phyloP scores from a whole-genome alignment of 64 coral and sea anemone genomes.

The Porites australiensis region DNA sequence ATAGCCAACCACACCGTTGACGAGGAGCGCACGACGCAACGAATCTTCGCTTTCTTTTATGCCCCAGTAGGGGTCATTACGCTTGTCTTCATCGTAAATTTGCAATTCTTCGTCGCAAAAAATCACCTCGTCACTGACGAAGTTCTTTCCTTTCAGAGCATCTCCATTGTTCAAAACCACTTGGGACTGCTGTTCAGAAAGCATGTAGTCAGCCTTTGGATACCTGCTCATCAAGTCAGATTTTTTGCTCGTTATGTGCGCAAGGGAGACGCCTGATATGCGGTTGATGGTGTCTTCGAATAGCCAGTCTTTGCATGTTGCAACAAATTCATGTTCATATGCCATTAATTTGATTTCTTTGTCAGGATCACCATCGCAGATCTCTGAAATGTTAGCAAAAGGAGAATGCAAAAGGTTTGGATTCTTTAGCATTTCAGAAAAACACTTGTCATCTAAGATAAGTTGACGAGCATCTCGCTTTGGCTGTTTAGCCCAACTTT shows the following conservation, averaged over 20 bases:
- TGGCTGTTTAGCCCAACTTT: not conserved
- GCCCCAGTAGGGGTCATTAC: constrained; percentile 10
- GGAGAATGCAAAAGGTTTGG: constrained; percentile 46
- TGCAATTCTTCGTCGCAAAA: constrained; percentile 4
- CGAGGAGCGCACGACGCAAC: constrained; percentile 21
- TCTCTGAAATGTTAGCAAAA: not conserved
- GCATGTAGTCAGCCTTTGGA: constrained; percentile 1
- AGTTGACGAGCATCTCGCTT: not conserved
- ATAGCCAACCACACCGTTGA: constrained; percentile 46
- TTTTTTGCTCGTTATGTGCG: constrained; percentile 9
- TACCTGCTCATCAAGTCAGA: constrained; percentile 43
- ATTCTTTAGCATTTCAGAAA: constrained; percentile 18
- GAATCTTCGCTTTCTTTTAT: constrained; percentile 9
- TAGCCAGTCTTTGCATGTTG: not conserved
- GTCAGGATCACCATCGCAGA: constrained; percentile 4
- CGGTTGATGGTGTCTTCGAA: not conserved
- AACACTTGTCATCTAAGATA: not conserved
- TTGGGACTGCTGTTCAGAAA: constrained; percentile 48
- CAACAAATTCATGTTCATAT: constrained; percentile 26
- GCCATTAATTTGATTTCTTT: constrained; percentile 20
- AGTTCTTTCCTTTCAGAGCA: constrained; percentile 43
- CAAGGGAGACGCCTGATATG: constrained; percentile 48
- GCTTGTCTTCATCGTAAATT: not conserved
- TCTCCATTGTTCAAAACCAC: constrained; percentile 39
- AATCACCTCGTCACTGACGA: constrained; percentile 60